phyloP scores from a whole-genome alignment of 2,888 invertebrate species.

The Lepidocyrtinus sp. region DNA sequence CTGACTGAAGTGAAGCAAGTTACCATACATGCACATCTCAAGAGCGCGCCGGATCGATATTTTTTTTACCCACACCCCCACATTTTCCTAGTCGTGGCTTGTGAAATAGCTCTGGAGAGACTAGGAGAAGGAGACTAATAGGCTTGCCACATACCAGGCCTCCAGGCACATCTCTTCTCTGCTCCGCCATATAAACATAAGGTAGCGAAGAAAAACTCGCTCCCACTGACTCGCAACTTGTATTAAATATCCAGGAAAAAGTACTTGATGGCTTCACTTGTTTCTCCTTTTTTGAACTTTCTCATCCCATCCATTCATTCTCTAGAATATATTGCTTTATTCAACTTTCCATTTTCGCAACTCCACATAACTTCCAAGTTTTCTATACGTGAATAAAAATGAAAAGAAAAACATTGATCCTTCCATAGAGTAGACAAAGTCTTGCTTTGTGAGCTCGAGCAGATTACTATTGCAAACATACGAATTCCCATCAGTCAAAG shows the following conservation, averaged over 20 bases:
- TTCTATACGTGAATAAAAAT: background rate
- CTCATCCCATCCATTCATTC: background rate
- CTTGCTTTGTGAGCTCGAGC: background rate
- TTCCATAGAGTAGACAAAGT: background rate
- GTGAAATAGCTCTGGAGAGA: slow-evolving; percentile 31
- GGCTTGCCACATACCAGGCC: slow-evolving; percentile 55
- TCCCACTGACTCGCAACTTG: too few relatives aligned
- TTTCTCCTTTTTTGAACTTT: background rate
- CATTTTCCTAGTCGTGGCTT: slow-evolving; percentile 42
- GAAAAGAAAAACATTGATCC: background rate
- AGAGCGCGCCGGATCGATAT: slow-evolving; percentile 40
- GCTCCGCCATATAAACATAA: too few relatives aligned
- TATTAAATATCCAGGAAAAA: background rate
- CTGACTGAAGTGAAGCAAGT: too few relatives aligned
- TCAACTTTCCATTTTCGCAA: slow-evolving; percentile 4
- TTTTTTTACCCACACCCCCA: slow-evolving; percentile 60
- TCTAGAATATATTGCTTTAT: background rate
- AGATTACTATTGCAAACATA: background rate
- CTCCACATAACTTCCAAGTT: background rate
- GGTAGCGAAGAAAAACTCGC: background rate
- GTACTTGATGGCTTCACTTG: too few relatives aligned
- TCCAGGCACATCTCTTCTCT: slow-evolving; percentile 23
- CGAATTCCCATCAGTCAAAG: slow-evolving; percentile 48
- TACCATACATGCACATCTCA: slow-evolving; percentile 22
- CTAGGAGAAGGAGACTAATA: slow-evolving; percentile 47